phyloP scores from a whole-genome alignment of 2,113 vertebrate species.

The Sorex fumeus region DNA sequence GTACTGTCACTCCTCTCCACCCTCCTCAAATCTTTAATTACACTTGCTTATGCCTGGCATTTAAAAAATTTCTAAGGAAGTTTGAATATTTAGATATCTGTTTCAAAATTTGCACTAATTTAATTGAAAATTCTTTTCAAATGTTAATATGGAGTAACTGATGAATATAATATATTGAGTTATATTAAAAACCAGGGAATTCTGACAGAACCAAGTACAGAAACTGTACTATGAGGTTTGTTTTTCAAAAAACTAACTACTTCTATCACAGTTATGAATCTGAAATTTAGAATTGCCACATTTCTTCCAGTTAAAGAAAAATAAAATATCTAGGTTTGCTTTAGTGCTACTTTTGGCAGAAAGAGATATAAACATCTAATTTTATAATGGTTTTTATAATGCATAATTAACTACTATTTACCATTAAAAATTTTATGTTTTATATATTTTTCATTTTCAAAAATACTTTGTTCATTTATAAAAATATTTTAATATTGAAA shows the following conservation, averaged over 20 bases:
- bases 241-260: constrained; percentile 12
- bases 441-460: background rate
- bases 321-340: background rate
- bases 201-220: background rate
- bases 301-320: constrained; percentile 1
- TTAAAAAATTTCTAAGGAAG: constrained; percentile 49
- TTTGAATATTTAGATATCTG: background rate
- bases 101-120: constrained; percentile 46
- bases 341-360: background rate
- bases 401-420: background rate
- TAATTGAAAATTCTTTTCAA: constrained; percentile 58
- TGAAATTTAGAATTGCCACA: background rate
- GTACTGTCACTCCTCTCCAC: too few species aligned
- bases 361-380: background rate
- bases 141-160: constrained; percentile 53
- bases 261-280: background rate
- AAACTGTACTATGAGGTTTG: background rate
- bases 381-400: background rate
- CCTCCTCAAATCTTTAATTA: constrained; percentile 41
- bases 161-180: constrained; percentile 36
- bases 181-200: constrained; percentile 21
- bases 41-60: background rate
- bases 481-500: too few species aligned
- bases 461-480: too few species aligned
- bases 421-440: constrained; percentile 5